Base-by-base conservation (phyloP, 2,888 invertebrate genomes). In the Herminia tarsipennalis region DNA sequence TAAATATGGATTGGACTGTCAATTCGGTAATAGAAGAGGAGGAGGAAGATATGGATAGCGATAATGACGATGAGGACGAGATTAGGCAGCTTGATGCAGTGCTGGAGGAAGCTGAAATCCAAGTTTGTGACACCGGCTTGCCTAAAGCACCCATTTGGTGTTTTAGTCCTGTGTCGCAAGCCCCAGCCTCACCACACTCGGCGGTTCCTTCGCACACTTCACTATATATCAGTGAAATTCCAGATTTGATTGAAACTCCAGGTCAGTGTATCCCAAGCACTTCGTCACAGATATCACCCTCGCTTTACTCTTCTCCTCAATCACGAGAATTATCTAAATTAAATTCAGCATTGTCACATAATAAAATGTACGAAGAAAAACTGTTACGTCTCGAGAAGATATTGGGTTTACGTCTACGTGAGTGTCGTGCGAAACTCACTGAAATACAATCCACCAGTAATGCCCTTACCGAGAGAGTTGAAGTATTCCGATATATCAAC, bases 331-430 rank as follows among this genome's bases (percentile, higher is more conserved):
- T 40, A 6, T n/a, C 36, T 4, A 73, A 69, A 51, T 72, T 84
- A 25, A 76, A 83, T 28, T 53, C 66, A 1, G 78, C 85, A 2
- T 53, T 92, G 27, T 68, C 79, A 1, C 56, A 85, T 0, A 93
- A 92, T 63, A 84, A 79, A 63, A 55, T 81, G 39, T 70, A 83
- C 25, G 83, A 86, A 8, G 79, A 83, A 28, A 80, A 80, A 40
- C 56, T 90, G 5, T 46, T 56, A 6, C 60, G 66, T n/a, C 69
- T 90, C 0, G 86, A 87, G 58, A 73, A 67, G 27, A 66, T 81
- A 18, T 65, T 92, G 2, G 53, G 58, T 0, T 24, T 38, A 0
- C 69, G 86, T 2, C 66, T 92, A 4, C 38, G 57, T 1, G 81
- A 89, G 46, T 92, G 92, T 29, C 71, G 78, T 12, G 51, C 62